Evolutionary conservation across 2,113 vertebrate species (phyloP).

Genomic region (Hirundichthys speculiger): DNA sequence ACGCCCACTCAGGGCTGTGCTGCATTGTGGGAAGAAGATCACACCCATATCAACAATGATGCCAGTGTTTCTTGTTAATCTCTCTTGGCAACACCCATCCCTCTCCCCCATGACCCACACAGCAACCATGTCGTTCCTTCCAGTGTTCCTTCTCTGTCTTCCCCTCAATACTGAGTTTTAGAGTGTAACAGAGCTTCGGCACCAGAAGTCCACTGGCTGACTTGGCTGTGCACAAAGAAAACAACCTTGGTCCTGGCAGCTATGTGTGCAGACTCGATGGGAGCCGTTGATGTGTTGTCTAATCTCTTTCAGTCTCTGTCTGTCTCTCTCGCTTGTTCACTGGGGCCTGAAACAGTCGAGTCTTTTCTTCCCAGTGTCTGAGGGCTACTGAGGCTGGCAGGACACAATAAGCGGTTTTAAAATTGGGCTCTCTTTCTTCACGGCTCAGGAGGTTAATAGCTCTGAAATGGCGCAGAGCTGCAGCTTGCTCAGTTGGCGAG

Average conservation of each 20-base stretch:
- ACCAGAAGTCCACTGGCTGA: slow-evolving; percentile 64
- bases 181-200: slow-evolving; percentile 58
- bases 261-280: slow-evolving; percentile 65
- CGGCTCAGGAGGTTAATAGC: slow-evolving; percentile 77
- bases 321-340: slow-evolving; percentile 65
- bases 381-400: slow-evolving; percentile 71
- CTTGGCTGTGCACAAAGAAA: slow-evolving; percentile 71
- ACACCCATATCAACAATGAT: slow-evolving; percentile 79
- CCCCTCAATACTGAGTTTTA: slow-evolving; percentile 44
- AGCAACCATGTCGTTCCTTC: slow-evolving; percentile 73
- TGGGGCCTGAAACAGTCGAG: slow-evolving; percentile 72
- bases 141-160: slow-evolving; percentile 57
- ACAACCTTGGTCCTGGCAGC: slow-evolving; percentile 73
- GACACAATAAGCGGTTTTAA: slow-evolving; percentile 80
- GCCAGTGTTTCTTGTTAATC: slow-evolving; percentile 78
- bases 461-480: slow-evolving; percentile 69
- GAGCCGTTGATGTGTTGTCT: slow-evolving; percentile 72
- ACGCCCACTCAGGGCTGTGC: slow-evolving; percentile 68
- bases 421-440: slow-evolving; percentile 73
- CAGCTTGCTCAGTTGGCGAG: slow-evolving; percentile 59
- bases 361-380: slow-evolving; percentile 76
- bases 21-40: slow-evolving; percentile 79
- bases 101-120: slow-evolving; percentile 67
- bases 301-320: slow-evolving; percentile 75
- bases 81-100: slow-evolving; percentile 73